These are phyloP conservation scores for Hydractinia symbiolongicarpus DNA, from an alignment of 30 jellyfish, hydroid and myxozoan species.

Conservation along the genomic window DNA sequence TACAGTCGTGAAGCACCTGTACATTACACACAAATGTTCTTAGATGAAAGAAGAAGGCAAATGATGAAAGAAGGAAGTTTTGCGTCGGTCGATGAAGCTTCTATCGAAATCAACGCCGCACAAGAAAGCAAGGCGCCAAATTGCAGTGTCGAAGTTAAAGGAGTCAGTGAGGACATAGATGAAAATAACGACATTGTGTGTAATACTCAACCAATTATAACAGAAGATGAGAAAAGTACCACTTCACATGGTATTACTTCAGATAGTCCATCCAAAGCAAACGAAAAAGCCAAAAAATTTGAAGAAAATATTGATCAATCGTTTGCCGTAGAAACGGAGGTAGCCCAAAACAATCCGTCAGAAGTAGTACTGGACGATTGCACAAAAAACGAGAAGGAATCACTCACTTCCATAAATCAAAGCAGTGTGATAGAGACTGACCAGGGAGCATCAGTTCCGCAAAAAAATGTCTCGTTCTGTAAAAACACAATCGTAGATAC, in stretches of 20 bases:
- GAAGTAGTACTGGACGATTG: background rate
- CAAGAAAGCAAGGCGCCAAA: background rate
- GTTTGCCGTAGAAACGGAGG: background rate
- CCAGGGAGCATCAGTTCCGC: background rate
- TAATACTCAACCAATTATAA: too few relatives aligned
- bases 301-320: background rate
- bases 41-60: background rate
- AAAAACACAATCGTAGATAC: background rate
- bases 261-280: too few relatives aligned
- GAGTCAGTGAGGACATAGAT: background rate
- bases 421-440: background rate
- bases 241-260: background rate
- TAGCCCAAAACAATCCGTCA: background rate
- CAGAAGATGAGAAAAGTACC: background rate
- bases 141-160: background rate
- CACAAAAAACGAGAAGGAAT: background rate
- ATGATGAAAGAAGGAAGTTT: too few relatives aligned
- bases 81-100: background rate
- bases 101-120: background rate
- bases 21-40: constrained; percentile 21
- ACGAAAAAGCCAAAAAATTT: too few relatives aligned
- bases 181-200: too few relatives aligned
- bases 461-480: background rate
- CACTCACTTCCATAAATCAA: background rate
- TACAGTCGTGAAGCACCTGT: constrained; percentile 40